Percentiles rank a stretch among this genome's conserved stretches.
phyloP scores from a whole-genome alignment of 2,888 invertebrate species.

The Pardosa pseudoannulata region DNA sequence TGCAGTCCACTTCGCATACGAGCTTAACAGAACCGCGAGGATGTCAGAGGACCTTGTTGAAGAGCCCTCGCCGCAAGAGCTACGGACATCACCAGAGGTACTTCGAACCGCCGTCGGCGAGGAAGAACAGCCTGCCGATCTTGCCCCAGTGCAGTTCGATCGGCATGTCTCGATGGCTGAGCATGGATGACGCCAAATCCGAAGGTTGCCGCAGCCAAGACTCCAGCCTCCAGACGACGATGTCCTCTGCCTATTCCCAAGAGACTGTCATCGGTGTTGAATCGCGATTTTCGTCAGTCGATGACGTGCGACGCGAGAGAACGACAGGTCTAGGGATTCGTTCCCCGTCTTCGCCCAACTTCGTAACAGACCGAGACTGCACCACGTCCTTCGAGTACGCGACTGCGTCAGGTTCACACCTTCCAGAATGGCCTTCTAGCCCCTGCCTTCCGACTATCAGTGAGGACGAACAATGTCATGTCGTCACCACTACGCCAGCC shows the following conservation, averaged over 20 bases:
- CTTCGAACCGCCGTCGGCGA: background rate
- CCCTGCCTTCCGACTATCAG: conserved; percentile 68
- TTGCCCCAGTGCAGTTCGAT: conserved; percentile 10
- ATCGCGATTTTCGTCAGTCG: conserved; percentile 20
- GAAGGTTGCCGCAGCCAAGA: conserved; percentile 15
- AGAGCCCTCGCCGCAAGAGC: background rate
- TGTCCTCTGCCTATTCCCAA: conserved; percentile 49
- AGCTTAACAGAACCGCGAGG: conserved; percentile 31
- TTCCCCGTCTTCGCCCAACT: conserved; percentile 45
- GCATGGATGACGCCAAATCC: conserved; percentile 54
- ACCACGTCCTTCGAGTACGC: conserved; percentile 22
- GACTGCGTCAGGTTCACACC: background rate
- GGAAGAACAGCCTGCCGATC: conserved; percentile 51
- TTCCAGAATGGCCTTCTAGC: conserved; percentile 68
- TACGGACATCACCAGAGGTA: background rate
- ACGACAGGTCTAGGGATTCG: conserved; percentile 13
- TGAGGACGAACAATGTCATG: conserved; percentile 56
- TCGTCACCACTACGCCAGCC: background rate
- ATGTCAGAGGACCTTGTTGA: background rate
- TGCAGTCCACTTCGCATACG: conserved; percentile 47
- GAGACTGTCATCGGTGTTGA: conserved; percentile 55
- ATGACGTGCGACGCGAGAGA: conserved; percentile 23
- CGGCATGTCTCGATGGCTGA: conserved; percentile 39
- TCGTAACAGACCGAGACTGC: conserved; percentile 30
- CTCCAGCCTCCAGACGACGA: conserved; percentile 29